phyloP scores from a whole-genome alignment of 2,113 vertebrate species.

The Hippocampus abdominalis region DNA sequence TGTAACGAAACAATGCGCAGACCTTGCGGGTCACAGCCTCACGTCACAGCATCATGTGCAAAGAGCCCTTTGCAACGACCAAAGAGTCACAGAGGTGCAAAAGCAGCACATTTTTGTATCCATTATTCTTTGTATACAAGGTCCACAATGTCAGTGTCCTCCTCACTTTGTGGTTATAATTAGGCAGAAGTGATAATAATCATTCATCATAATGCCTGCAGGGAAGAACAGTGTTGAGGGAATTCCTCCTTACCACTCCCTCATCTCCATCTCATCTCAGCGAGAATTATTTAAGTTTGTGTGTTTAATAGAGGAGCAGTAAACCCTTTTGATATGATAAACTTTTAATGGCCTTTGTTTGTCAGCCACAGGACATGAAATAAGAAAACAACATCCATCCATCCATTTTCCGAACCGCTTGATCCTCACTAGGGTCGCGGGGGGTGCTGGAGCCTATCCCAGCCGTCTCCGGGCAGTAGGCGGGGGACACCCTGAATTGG shows the following conservation, averaged over 20 bases:
- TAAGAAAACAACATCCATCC: conserved; percentile 17
- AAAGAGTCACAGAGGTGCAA: conserved; percentile 2
- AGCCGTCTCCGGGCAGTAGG: too few relatives aligned
- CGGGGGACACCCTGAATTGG: too few relatives aligned
- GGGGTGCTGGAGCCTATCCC: too few relatives aligned
- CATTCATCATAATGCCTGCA: neutral
- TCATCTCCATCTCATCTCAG: conserved; percentile 9
- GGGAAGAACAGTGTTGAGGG: neutral
- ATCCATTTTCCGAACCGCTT: too few relatives aligned
- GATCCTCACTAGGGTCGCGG: too few relatives aligned
- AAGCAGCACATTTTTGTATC: neutral
- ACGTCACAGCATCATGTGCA: too few relatives aligned
- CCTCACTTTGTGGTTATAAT: conserved; percentile 12
- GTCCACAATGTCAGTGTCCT: neutral
- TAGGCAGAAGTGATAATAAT: neutral
- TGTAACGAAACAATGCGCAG: too few relatives aligned
- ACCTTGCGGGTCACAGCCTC: too few relatives aligned
- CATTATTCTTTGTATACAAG: conserved; percentile 5
- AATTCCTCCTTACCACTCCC: conserved; percentile 22
- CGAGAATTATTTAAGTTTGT: conserved; percentile 10
- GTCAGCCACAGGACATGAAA: conserved; percentile 32
- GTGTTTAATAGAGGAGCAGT: conserved; percentile 21
- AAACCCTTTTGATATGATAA: conserved; percentile 47
- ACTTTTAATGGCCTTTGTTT: conserved; percentile 46
- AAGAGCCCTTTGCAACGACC: neutral